Base-by-base conservation (phyloP, 2,113 vertebrate genomes). In the Xiphophorus couchianus region DNA sequence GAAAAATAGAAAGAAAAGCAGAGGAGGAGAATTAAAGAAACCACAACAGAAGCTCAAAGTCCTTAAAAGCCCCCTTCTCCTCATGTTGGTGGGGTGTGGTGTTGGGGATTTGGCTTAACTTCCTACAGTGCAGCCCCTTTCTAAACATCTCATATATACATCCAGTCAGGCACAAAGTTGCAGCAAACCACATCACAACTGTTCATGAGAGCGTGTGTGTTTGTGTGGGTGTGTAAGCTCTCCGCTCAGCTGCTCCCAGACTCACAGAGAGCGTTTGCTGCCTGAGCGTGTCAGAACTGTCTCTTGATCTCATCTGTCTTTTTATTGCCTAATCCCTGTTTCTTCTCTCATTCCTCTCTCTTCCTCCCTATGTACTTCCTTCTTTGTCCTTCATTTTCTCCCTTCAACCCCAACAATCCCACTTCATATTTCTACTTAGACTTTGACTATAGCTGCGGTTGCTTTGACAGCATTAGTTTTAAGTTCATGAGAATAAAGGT, bases 41-140 rank as follows among this genome's bases (percentile, higher is more conserved):
- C 92, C 92, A 90, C 92, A 93, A 92, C 86, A 92, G 88, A 91
- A 79, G 86, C 73, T 71, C 63, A 77, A 83, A 88, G 81, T 84
- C 85, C 73, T 79, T 81, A 84, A 58, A 84, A 92, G 80, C 81
- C 88, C 85, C 83, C 84, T 73, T 65, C 78, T 88, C 77, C 81
- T 88, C 65, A 84, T 82, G 84, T 66, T 85, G 88, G 71, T 60
- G 75, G 88, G 90, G 83, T 91, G 86, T 86, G 87, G 90, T 88
- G 84, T 81, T 80, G 65, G 71, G 80, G 78, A 86, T 86, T 82
- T 92, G 90, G 88, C 90, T 88, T 78, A 79, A 81, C 86, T 87
- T 93, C 89, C 86, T 85, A 77, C 77, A 90, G 71, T 2, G 71
- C 78, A 80, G 71, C 80, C 86, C 76, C 80, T 82, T 75, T 90